Evolutionary conservation across 2,113 vertebrate genomes (phyloP).

Genomic region (Osmerus eperlanus): DNA sequence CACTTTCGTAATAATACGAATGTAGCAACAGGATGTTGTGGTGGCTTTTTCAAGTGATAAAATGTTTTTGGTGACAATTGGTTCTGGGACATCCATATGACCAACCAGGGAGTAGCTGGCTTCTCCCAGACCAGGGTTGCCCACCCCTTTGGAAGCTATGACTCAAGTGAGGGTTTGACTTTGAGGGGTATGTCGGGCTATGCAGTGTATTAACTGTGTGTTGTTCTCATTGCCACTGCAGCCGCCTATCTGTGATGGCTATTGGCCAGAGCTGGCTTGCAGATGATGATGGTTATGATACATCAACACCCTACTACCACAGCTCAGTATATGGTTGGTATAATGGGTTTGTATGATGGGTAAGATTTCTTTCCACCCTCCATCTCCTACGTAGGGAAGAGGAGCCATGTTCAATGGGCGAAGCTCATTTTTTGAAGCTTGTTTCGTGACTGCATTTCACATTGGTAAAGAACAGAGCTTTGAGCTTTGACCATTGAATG

Average conservation of each 20-base stretch:
- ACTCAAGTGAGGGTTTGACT: slow-evolving; percentile 46
- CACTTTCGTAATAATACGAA: slow-evolving; percentile 14
- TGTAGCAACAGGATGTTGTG: background rate
- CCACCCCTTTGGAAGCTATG: slow-evolving; percentile 51
- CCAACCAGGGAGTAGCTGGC: slow-evolving; percentile 4
- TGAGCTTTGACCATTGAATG: slow-evolving; percentile 64
- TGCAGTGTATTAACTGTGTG: slow-evolving; percentile 94
- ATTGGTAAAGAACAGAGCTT: background rate
- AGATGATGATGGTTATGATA: slow-evolving; percentile 98
- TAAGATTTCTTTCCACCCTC: slow-evolving; percentile 89
- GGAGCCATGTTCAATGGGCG: slow-evolving; percentile 64
- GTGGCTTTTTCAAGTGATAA: background rate
- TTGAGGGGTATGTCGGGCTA: slow-evolving; percentile 59
- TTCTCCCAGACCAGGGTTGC: slow-evolving; percentile 66
- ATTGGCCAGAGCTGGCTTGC: slow-evolving; percentile 96
- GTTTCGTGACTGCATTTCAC: slow-evolving; percentile 8
- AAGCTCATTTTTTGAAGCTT: slow-evolving; percentile 41
- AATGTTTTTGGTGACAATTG: background rate
- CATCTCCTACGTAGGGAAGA: slow-evolving; percentile 72
- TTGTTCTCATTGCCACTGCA: slow-evolving; percentile 99
- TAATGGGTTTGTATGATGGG: slow-evolving; percentile 99
- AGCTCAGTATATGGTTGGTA: slow-evolving; percentile 99
- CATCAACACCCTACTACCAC: slow-evolving; percentile 96
- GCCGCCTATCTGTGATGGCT: slow-evolving; percentile 98
- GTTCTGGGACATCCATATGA: background rate